Percentiles rank a stretch among this genome's conserved stretches.
Evolutionary conservation across 2,797 vertebrate genomes (phyloP).

Genomic region (Centroberyx gerrardi): DNA sequence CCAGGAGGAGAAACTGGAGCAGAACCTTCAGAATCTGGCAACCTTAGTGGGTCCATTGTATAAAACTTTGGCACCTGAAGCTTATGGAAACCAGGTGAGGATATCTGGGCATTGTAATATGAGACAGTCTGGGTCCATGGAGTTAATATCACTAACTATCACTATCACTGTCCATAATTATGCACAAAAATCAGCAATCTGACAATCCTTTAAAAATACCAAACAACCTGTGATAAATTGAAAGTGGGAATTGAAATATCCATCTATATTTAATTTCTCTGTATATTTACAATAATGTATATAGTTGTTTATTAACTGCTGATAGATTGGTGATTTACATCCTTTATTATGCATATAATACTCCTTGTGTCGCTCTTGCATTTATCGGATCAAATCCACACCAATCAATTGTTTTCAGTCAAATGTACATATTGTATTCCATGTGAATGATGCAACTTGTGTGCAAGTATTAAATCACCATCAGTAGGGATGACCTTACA

Average conservation of each 20-base stretch:
- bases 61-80: slow-evolving; percentile 96
- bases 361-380: not conserved
- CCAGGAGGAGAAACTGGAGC: slow-evolving; percentile 96
- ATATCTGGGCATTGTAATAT: slow-evolving; percentile 21
- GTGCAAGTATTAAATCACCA: not conserved
- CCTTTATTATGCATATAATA: too few relatives aligned
- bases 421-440: not conserved
- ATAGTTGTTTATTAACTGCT: too few relatives aligned
- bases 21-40: slow-evolving; percentile 93
- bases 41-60: slow-evolving; percentile 94
- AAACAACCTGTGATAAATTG: too few relatives aligned
- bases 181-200: too few relatives aligned
- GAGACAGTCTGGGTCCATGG: not conserved
- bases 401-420: not conserved
- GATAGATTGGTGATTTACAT: too few relatives aligned
- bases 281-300: too few relatives aligned
- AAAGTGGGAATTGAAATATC: too few relatives aligned
- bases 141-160: not conserved
- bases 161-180: too few relatives aligned
- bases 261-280: too few relatives aligned
- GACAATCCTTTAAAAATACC: too few relatives aligned
- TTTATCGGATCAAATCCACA: not conserved
- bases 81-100: slow-evolving; percentile 95
- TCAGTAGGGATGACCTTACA: not conserved
- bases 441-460: not conserved